Evolutionary conservation across 2,888 invertebrate genomes (phyloP).

Genomic region (Brachylomia viminalis): DNA sequence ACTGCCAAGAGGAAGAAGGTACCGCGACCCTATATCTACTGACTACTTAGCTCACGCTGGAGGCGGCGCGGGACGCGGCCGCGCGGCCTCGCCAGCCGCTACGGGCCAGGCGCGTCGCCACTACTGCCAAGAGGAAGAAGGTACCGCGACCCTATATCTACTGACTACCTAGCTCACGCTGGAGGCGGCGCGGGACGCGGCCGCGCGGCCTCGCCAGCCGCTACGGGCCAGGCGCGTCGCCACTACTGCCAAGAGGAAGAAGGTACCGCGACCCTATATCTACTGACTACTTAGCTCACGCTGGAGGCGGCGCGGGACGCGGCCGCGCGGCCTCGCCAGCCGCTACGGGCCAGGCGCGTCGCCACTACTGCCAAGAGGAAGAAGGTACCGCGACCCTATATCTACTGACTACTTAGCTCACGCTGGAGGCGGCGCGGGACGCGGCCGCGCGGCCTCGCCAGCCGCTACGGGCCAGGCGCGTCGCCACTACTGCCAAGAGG

Average conservation of each 20-base stretch:
- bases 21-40: too few species aligned
- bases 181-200: background rate
- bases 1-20: slow-evolving; percentile 12
- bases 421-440: slow-evolving; percentile 96
- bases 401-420: background rate
- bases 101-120: background rate
- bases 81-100: background rate
- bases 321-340: background rate
- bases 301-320: background rate
- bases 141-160: background rate
- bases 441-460: slow-evolving; percentile 97
- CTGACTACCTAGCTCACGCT: too few species aligned
- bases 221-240: background rate
- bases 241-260: background rate
- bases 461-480: slow-evolving; percentile 95
- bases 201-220: background rate
- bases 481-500: background rate
- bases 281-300: background rate
- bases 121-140: slow-evolving; percentile 1
- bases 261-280: background rate
- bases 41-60: background rate
- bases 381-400: background rate
- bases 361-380: background rate
- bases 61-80: background rate
- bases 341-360: background rate